Evolutionary conservation across 2,888 invertebrate genomes (phyloP), one percentile per base, ranked within the genome.

Genomic region (Brachycybe producta): DNA sequence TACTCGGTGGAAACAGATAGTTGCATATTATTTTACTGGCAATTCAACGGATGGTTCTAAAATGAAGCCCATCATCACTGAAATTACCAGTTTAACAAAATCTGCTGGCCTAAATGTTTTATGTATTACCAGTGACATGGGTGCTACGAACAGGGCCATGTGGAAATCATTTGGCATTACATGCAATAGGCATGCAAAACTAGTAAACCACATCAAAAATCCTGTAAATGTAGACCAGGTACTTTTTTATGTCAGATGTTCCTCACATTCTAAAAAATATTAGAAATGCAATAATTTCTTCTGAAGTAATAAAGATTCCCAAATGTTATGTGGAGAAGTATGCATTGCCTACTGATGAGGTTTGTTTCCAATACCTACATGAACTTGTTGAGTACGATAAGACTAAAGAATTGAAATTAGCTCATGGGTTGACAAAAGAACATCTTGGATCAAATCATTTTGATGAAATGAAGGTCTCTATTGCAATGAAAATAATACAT

Each of bases 11-110:
- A 46, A 46, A 36, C 46, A 46, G 35, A 46, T 36, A 39, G 36
- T 46, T 35, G 36, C 46, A 23, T 46, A 46, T 24, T 46, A 35
- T 19, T 46, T 46, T 13, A 46, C 46, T 21, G 46, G 46, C 32
- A n/a, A 46, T 24, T 46, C 45, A 17, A 36, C 35, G 5, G 35
- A 35, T 23, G 38, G 38, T 3, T 19, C 15, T 23, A 19, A 21
- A 21, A 21, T 46, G n/a, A 35, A 35, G n/a, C 24, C 21, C 7
- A 8, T 46, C 11, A 23, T 45, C 5, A 23, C 17, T 17, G 26
- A 28, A 11, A 17, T 23, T 50, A 47, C 21, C n/a, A 26, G 21
- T 2, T 21, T n/a, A 13, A 27, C 46, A 26, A 36, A 46, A 24
- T n/a, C 13, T n/a, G 23, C 35, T n/a, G 23, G 23, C 7, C 27